These are phyloP conservation scores for Stenurella melanura DNA, from an alignment of 2,888 invertebrate species.

Conservation along the genomic window DNA sequence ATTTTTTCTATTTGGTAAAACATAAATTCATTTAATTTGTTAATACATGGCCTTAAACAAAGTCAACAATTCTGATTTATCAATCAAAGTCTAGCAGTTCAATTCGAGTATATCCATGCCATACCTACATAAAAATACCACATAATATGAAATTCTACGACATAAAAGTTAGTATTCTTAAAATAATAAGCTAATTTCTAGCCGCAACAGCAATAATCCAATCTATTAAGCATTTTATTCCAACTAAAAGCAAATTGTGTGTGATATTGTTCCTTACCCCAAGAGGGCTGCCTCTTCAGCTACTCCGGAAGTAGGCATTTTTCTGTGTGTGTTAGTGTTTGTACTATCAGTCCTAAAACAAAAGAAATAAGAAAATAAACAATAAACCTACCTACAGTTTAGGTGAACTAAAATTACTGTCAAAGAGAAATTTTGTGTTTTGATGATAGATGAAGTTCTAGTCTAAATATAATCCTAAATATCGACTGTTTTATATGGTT, in stretches of 20 bases:
- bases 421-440: slow-evolving; percentile 16
- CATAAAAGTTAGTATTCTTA: neutral
- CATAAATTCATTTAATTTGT: too few relatives aligned
- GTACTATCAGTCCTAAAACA: slow-evolving; percentile 71
- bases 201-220: neutral
- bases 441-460: neutral
- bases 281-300: slow-evolving; percentile 92
- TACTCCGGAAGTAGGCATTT: slow-evolving; percentile 82
- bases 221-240: neutral
- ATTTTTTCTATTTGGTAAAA: too few relatives aligned
- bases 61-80: neutral
- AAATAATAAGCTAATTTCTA: neutral
- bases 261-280: slow-evolving; percentile 80
- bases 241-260: slow-evolving; percentile 52
- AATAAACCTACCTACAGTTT: slow-evolving; percentile 29
- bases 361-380: slow-evolving; percentile 50
- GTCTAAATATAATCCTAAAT: neutral
- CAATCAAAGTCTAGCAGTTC: neutral
- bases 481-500: neutral
- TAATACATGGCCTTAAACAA: neutral
- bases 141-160: neutral
- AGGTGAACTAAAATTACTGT: slow-evolving; percentile 2
- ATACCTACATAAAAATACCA: neutral
- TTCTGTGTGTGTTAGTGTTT: slow-evolving; percentile 72
- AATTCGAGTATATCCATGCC: neutral